phyloP scores from a whole-genome alignment of 2,797 vertebrate genomes.

The Neostethus bicornis region DNA sequence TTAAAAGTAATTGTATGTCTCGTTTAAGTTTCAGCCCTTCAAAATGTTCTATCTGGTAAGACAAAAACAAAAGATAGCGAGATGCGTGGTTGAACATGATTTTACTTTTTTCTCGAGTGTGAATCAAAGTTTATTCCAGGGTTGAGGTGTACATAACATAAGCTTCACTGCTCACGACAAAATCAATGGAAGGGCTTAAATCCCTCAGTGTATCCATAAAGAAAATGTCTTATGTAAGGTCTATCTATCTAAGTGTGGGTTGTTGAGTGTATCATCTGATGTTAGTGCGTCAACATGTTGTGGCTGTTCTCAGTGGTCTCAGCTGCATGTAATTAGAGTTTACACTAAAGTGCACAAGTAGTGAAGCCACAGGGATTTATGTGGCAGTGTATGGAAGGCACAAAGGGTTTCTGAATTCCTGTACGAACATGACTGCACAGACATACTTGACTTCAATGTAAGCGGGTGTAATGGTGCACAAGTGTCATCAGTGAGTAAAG shows the following conservation, averaged over 20 bases:
- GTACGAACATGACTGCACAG: conserved; percentile 11
- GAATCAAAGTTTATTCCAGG: conserved; percentile 28
- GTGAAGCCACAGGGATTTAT: conserved; percentile 27
- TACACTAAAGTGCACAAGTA: conserved; percentile 42
- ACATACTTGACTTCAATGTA: not conserved
- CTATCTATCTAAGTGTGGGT: conserved; percentile 7
- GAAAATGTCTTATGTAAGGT: conserved; percentile 19
- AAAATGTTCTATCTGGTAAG: conserved; percentile 39
- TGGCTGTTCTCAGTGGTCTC: conserved; percentile 32
- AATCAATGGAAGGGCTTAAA: conserved; percentile 19
- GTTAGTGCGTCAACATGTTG: conserved; percentile 40
- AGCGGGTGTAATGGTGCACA: too few relatives aligned
- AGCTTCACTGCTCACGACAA: conserved; percentile 19
- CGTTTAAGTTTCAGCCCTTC: conserved; percentile 60
- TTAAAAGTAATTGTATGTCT: conserved; percentile 27
- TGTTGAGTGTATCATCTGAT: conserved; percentile 27
- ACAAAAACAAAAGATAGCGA: conserved; percentile 36
- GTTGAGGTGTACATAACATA: conserved; percentile 10
- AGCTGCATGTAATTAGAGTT: conserved; percentile 53
- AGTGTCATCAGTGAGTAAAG: too few relatives aligned
- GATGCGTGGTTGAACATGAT: conserved; percentile 32
- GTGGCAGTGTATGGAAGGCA: conserved; percentile 31
- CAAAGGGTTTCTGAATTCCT: conserved; percentile 27
- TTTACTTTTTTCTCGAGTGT: conserved; percentile 25
- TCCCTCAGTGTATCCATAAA: conserved; percentile 23